Conservation (phyloP, 2,113 vertebrate genomes). For the Erythrocercus mccallii region DNA sequence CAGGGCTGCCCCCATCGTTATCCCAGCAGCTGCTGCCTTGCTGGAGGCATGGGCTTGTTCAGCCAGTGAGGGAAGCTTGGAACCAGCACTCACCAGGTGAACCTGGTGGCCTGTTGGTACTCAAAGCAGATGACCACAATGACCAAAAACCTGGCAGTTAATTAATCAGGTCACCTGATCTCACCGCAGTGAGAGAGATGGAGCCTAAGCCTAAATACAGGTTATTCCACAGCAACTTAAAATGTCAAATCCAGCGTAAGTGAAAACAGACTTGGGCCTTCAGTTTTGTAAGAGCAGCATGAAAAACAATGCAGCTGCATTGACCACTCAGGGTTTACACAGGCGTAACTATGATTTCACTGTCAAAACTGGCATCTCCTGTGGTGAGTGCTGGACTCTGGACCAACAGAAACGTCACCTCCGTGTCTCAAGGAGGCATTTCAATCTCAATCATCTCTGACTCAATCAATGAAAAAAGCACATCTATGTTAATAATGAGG, state of each 20-base stretch:
- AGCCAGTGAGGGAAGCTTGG: neutral
- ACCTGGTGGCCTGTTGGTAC: neutral
- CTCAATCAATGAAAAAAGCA: neutral
- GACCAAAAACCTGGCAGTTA: neutral
- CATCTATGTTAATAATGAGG: neutral
- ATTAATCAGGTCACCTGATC: neutral
- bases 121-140: neutral
- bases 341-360: neutral
- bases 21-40: neutral
- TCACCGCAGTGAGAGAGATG: neutral
- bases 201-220: neutral
- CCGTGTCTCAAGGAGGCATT: neutral
- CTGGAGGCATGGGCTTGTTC: neutral
- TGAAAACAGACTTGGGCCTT: neutral
- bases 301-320: neutral
- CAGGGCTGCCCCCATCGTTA: rapidly evolving
- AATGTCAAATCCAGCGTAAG: neutral
- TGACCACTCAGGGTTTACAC: neutral
- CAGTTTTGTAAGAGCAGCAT: neutral
- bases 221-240: neutral
- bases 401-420: neutral
- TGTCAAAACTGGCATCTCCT: conserved; percentile 39
- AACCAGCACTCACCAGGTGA: neutral
- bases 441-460: conserved; percentile 23
- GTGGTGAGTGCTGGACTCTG: neutral